Percentiles rank a stretch among this genome's conserved stretches.
Evolutionary conservation across 64 coral and sea anemone genomes (phyloP).

Genomic region (Astreopora myriophthalma): DNA sequence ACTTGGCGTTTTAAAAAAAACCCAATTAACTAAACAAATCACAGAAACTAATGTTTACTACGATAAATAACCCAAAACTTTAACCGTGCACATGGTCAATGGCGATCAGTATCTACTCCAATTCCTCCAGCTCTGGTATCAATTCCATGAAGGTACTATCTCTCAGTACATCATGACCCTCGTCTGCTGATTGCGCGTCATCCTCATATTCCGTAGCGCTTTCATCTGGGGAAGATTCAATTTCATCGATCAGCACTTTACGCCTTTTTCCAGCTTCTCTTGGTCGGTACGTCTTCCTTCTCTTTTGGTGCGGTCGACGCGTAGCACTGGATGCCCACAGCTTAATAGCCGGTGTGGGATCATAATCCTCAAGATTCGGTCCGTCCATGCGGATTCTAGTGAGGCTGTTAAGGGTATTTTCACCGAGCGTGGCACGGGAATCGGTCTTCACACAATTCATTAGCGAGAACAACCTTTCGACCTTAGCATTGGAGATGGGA

Average conservation of each 20-base stretch:
- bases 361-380: conserved; percentile 31
- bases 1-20: no score
- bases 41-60: no score
- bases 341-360: conserved; percentile 52
- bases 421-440: conserved; percentile 54
- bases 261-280: neutral
- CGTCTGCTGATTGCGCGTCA: no score
- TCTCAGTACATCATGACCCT: no score
- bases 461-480: conserved; percentile 72
- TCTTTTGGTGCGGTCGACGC: conserved; percentile 27
- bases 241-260: neutral
- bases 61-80: neutral
- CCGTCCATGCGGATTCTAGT: conserved; percentile 60
- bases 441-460: conserved; percentile 78
- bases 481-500: conserved; percentile 69
- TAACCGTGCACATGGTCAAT: neutral
- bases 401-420: conserved; percentile 58
- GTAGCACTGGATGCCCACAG: conserved; percentile 12
- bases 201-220: no score
- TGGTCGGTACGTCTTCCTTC: neutral
- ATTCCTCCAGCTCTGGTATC: conserved; percentile 50
- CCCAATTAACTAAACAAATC: no score
- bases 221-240: neutral
- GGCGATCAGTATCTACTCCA: neutral
- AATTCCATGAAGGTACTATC: neutral